phyloP scores from a whole-genome alignment of 64 coral and sea anemone species.

The Dendronephthya gigantea region DNA sequence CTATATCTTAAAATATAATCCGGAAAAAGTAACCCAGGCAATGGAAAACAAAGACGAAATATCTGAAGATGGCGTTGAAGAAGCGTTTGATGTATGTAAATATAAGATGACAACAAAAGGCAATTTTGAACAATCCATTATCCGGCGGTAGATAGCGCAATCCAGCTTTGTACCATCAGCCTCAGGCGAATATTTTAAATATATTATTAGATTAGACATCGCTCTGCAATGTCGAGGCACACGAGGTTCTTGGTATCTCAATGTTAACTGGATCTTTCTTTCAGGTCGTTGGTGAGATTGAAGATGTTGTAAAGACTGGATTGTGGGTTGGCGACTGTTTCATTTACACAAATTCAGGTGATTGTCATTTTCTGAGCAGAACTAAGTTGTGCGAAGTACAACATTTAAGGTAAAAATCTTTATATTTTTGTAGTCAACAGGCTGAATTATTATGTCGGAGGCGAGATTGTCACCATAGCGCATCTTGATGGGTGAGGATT shows the following conservation, averaged over 20 bases:
- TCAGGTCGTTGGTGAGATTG: slow-evolving; percentile 86
- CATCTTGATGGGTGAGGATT: slow-evolving; percentile 76
- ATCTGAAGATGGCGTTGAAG: slow-evolving; percentile 87
- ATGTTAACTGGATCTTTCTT: not conserved
- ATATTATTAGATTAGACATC: too few species aligned
- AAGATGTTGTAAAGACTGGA: slow-evolving; percentile 94
- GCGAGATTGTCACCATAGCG: slow-evolving; percentile 93
- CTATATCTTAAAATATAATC: slow-evolving; percentile 77
- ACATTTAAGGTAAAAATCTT: not conserved
- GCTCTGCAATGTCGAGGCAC: too few species aligned
- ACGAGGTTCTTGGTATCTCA: too few species aligned
- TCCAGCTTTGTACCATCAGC: too few species aligned
- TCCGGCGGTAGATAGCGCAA: too few species aligned
- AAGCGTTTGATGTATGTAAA: slow-evolving; percentile 90
- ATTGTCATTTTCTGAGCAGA: not conserved
- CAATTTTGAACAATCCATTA: too few species aligned
- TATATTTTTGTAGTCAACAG: slow-evolving; percentile 51
- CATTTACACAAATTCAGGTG: slow-evolving; percentile 94
- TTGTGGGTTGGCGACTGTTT: slow-evolving; percentile 98
- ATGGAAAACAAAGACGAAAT: slow-evolving; percentile 63
- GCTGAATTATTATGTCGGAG: slow-evolving; percentile 94
- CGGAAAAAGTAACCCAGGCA: slow-evolving; percentile 75
- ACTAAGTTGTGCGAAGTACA: not conserved
- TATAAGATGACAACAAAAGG: too few species aligned
- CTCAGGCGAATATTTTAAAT: too few species aligned